Conservation (phyloP, 2,113 vertebrate species). For the Ardeotis arabs region DNA sequence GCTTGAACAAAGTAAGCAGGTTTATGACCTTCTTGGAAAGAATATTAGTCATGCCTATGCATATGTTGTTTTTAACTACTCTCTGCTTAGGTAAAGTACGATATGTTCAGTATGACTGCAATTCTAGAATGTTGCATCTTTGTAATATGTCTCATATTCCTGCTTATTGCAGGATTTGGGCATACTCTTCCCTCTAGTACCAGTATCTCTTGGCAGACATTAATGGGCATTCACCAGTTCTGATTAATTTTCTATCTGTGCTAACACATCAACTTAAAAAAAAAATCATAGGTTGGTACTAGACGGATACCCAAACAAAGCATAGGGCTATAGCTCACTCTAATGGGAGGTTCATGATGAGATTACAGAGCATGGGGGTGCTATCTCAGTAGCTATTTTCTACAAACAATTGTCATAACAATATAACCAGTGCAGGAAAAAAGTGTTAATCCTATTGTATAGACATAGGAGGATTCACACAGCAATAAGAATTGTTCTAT, state of each 20-base stretch:
- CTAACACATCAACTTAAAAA: not conserved
- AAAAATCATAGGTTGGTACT: not conserved
- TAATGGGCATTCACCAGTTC: not conserved
- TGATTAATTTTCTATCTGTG: not conserved
- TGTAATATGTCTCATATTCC: not conserved
- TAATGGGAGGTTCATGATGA: not conserved
- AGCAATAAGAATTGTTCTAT: not conserved
- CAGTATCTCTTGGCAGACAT: not conserved
- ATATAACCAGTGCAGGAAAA: not conserved
- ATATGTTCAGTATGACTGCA: not conserved
- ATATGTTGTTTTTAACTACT: not conserved
- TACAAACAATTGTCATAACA: not conserved
- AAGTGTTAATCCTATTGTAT: not conserved
- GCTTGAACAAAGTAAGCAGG: not conserved
- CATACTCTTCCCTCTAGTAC: not conserved
- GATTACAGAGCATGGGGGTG: not conserved
- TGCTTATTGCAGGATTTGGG: not conserved
- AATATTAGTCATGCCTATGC: not conserved
- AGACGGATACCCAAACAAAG: not conserved
- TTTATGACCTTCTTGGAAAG: conserved; percentile 12
- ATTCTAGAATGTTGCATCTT: not conserved
- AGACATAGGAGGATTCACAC: not conserved
- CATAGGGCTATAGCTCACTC: not conserved
- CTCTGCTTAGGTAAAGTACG: not conserved
- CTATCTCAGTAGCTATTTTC: conserved; percentile 40